These are phyloP conservation scores for Mystacornis crossleyi DNA, from an alignment of 2,113 vertebrate genomes.

Conservation along the genomic window DNA sequence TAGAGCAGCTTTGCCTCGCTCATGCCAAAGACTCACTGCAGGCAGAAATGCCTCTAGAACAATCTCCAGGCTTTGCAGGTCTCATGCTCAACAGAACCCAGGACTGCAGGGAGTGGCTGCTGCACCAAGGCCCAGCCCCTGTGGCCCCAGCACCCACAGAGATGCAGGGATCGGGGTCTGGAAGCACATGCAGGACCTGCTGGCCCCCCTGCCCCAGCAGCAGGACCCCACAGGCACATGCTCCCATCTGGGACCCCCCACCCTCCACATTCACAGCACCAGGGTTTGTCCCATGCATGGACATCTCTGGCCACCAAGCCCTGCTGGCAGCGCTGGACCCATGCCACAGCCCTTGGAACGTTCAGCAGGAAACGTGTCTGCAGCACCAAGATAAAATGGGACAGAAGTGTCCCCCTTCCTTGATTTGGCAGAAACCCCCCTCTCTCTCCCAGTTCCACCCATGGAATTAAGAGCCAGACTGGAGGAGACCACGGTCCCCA, in stretches of 20 bases:
- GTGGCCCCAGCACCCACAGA: background rate
- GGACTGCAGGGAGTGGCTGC: background rate
- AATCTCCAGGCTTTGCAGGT: background rate
- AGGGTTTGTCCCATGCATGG: background rate
- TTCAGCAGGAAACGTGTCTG: fast-evolving
- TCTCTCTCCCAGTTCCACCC: background rate
- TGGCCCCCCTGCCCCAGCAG: fast-evolving
- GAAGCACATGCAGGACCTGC: background rate
- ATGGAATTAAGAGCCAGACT: background rate
- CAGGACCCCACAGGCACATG: background rate
- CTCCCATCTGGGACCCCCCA: background rate
- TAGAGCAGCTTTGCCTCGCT: background rate
- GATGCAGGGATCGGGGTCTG: background rate
- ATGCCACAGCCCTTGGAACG: background rate
- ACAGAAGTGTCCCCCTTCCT: background rate
- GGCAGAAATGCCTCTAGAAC: background rate
- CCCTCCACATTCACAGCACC: background rate
- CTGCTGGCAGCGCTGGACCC: background rate
- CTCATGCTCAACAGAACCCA: background rate
- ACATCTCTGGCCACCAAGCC: background rate
- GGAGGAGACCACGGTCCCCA: background rate
- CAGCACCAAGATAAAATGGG: background rate
- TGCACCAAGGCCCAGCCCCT: background rate
- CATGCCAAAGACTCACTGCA: background rate
- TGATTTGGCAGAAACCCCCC: background rate